Conservation (phyloP, 2,888 invertebrate genomes). For the Campoplex nolae region DNA sequence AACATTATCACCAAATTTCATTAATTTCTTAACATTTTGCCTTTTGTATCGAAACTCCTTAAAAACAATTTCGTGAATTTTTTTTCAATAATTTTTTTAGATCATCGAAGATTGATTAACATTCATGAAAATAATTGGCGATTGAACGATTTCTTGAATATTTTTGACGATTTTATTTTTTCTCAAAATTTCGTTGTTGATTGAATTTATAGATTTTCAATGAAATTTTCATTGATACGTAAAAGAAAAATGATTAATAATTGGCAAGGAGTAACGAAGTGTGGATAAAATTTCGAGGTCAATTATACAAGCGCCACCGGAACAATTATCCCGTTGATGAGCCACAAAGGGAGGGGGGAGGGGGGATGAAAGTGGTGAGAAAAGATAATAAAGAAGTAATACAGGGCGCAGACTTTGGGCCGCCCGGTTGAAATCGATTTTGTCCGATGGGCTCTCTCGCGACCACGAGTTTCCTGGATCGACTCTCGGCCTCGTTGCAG, state of each 20-base stretch:
- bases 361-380: slow-evolving; percentile 2
- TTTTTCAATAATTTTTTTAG: too few species aligned
- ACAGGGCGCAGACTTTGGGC: slow-evolving; percentile 59
- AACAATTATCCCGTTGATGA: not conserved
- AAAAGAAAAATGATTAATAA: not conserved
- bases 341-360: not conserved
- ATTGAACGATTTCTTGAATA: too few species aligned
- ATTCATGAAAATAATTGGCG: too few species aligned
- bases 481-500: slow-evolving; percentile 44
- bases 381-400: slow-evolving; percentile 20
- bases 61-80: too few species aligned
- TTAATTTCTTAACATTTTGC: too few species aligned
- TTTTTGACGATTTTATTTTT: too few species aligned
- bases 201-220: not conserved
- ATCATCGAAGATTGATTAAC: too few species aligned
- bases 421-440: slow-evolving; percentile 56
- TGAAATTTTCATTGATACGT: not conserved
- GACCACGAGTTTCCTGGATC: slow-evolving; percentile 54
- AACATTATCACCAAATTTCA: too few species aligned
- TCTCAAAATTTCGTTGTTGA: too few species aligned
- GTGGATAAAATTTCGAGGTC: not conserved
- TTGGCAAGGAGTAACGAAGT: not conserved
- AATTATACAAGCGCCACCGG: not conserved
- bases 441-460: slow-evolving; percentile 37
- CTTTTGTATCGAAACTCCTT: too few species aligned